Percentiles rank a stretch among this genome's conserved stretches.
Evolutionary conservation across 2,113 vertebrate species (phyloP).

Genomic region (Brachyhypopomus occidentalis): DNA sequence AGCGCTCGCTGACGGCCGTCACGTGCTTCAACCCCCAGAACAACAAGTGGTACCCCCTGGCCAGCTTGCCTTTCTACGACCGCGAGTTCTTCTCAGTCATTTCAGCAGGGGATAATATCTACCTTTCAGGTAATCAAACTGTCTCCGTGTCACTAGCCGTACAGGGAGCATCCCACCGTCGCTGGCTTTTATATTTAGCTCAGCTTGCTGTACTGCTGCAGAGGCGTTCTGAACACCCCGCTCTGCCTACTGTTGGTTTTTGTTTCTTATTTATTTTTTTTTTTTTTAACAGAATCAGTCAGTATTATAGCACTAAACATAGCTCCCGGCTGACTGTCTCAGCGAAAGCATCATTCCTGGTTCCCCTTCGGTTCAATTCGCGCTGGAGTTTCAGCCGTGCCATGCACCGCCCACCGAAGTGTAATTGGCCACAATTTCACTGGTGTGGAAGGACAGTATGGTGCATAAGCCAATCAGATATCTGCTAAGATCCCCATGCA

Average conservation of each 20-base stretch:
- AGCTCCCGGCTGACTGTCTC: not conserved
- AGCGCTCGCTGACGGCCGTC: slow-evolving; percentile 93
- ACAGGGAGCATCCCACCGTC: slow-evolving; percentile 27
- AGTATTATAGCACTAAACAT: not conserved
- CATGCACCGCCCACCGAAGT: slow-evolving; percentile 2
- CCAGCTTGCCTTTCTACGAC: slow-evolving; percentile 97
- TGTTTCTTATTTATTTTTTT: not conserved
- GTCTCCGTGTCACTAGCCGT: slow-evolving; percentile 47
- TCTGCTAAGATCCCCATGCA: not conserved
- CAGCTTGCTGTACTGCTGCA: slow-evolving; percentile 12
- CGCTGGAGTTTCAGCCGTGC: slow-evolving; percentile 14
- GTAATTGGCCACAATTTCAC: slow-evolving; percentile 24
- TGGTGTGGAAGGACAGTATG: slow-evolving; percentile 11
- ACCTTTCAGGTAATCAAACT: slow-evolving; percentile 89
- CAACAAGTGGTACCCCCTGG: slow-evolving; percentile 98
- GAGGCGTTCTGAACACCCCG: slow-evolving; percentile 13
- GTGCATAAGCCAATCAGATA: slow-evolving; percentile 11
- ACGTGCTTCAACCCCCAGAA: slow-evolving; percentile 98
- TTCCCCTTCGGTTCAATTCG: not conserved
- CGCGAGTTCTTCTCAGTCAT: slow-evolving; percentile 98
- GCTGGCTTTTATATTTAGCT: slow-evolving; percentile 50
- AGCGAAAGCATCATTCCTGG: not conserved
- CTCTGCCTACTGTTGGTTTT: not conserved
- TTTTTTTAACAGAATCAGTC: not conserved
- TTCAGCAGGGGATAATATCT: slow-evolving; percentile 98